Percentiles rank a stretch among this genome's conserved stretches.
Evolutionary conservation across 2,113 vertebrate genomes (phyloP).

Genomic region (Irena cyanogastra): DNA sequence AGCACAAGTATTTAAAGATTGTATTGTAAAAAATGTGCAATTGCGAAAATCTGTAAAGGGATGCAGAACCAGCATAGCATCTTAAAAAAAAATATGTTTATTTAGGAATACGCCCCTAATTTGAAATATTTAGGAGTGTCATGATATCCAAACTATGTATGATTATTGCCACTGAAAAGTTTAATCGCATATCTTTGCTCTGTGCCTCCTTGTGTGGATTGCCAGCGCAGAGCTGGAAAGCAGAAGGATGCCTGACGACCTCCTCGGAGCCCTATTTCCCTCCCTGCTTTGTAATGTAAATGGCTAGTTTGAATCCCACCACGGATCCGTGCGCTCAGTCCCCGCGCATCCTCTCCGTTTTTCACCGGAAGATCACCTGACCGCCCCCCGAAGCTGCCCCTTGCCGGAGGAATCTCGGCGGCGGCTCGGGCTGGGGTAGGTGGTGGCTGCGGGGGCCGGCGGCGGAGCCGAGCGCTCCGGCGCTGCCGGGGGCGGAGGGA

Average conservation of each 20-base stretch:
- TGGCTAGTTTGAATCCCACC: slow-evolving; percentile 25
- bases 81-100: neutral
- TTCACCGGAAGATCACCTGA: slow-evolving; percentile 65
- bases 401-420: neutral
- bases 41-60: neutral
- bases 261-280: slow-evolving; percentile 41
- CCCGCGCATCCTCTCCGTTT: slow-evolving; percentile 17
- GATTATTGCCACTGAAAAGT: slow-evolving; percentile 57
- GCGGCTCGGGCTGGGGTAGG: slow-evolving; percentile 36
- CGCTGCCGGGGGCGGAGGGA: slow-evolving; percentile 60
- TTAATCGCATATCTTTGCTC: slow-evolving; percentile 60
- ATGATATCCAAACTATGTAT: neutral
- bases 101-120: neutral
- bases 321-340: slow-evolving; percentile 43
- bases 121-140: neutral
- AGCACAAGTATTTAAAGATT: neutral
- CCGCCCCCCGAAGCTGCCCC: slow-evolving; percentile 37
- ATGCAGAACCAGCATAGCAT: neutral
- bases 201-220: neutral
- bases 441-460: slow-evolving; percentile 58
- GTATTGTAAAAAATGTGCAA: neutral
- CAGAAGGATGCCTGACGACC: slow-evolving; percentile 28
- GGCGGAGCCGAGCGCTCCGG: neutral
- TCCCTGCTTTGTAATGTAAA: slow-evolving; percentile 67
- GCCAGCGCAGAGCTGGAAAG: slow-evolving; percentile 22